phyloP scores from a whole-genome alignment of 2,113 vertebrate species.

The Mesocricetus auratus region DNA sequence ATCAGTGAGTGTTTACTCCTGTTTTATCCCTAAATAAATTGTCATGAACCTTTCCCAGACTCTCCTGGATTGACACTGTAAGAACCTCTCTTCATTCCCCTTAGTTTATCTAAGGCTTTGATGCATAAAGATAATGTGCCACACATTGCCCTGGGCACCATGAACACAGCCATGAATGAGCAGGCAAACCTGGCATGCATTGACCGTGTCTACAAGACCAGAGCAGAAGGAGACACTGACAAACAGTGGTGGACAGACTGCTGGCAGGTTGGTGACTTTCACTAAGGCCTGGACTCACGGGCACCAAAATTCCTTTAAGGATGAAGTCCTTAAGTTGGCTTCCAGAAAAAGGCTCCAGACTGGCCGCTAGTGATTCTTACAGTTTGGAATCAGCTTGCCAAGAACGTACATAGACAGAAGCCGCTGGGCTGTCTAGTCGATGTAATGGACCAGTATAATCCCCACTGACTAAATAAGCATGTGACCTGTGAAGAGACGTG shows the following conservation, averaged over 20 bases:
- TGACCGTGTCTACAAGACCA: not conserved
- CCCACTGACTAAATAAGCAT: not conserved
- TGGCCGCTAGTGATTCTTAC: not conserved
- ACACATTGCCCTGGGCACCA: not conserved
- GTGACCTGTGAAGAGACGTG: not conserved
- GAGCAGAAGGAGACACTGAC: not conserved
- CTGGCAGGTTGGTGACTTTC: not conserved
- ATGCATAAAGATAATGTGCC: not conserved
- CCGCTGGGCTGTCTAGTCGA: not conserved
- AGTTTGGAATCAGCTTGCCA: not conserved
- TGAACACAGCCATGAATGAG: not conserved
- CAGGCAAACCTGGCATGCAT: not conserved
- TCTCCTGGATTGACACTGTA: no score
- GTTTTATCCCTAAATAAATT: no score
- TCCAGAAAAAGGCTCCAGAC: not conserved
- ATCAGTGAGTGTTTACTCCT: no score
- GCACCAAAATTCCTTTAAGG: not conserved
- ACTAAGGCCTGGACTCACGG: not conserved
- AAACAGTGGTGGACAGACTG: not conserved
- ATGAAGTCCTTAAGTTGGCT: not conserved
- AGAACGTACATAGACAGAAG: not conserved
- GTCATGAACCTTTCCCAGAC: no score
- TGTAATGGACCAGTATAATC: not conserved
- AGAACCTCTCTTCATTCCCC: not conserved
- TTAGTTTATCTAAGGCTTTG: not conserved